Base-by-base conservation (phyloP, 1,140 invertebrate species). In the Apocrypta bakeri region DNA sequence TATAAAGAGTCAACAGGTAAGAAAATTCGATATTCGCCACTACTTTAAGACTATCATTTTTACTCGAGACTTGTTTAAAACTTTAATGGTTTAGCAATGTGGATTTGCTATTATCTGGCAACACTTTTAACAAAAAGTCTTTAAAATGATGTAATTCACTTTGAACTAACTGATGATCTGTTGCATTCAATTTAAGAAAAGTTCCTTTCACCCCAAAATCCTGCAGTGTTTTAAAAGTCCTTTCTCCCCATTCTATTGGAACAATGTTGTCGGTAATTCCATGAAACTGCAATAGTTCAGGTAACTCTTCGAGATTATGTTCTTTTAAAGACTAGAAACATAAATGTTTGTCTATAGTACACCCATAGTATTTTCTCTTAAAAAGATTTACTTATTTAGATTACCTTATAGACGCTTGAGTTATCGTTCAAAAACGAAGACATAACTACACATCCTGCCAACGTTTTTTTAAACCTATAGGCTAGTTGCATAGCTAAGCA, bases 361-460 rank as follows among this genome's bases (percentile, higher is more conserved):
- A n/a, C n/a, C n/a, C n/a, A n/a, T n/a, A n/a, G n/a, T n/a, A n/a
- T n/a, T n/a, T n/a, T n/a, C n/a, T n/a, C n/a, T n/a, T n/a, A 56
- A 56, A 66, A 73, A 40, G 56, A 73, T 29, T 27, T 61, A 61
- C 17, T 27, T 29, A 21, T 21, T 11, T 24, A 31, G 42, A n/a
- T 81, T 71, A 93, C 92, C 86, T 94, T 87, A 89, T 94, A 96
- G 17, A 96, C 93, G 9, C 91, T 77, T 21, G 95, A 96, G 68
- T 94, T 92, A 6, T 94, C 90, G 87, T 96, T 96, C 0, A 97
- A 89, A 86, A 96, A 96, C 7, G 95, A 95, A 27, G 95, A 96
- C 81, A 96, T 93, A 0, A 93, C 93, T 90, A 96, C 95, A 40
- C 94, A 93, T 56, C 95, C 96, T 63, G 94, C 95, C 42, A 96